These are phyloP conservation scores for Tinamus guttatus DNA, from an alignment of 2,113 vertebrate genomes.

Conservation along the genomic window DNA sequence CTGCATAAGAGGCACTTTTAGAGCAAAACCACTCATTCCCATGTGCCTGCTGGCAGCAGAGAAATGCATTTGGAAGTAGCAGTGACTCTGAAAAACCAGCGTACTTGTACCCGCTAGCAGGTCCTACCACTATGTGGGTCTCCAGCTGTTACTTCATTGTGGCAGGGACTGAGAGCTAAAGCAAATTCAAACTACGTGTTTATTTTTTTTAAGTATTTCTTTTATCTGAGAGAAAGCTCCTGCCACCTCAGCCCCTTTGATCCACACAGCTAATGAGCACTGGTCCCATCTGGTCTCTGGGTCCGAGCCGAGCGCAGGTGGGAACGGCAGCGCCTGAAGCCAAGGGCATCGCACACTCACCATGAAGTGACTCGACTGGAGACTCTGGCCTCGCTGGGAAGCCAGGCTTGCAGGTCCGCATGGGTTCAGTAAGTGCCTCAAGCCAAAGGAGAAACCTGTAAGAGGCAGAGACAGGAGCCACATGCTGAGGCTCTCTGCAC, in stretches of 20 bases:
- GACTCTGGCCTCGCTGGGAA: neutral
- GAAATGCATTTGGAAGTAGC: neutral
- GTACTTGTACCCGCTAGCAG: neutral
- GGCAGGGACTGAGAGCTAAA: neutral
- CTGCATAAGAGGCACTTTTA: neutral
- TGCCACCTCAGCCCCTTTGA: neutral
- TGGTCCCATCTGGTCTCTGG: neutral
- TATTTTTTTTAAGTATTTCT: neutral
- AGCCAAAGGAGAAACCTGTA: neutral
- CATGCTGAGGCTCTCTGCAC: neutral
- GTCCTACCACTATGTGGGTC: neutral
- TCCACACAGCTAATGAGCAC: neutral
- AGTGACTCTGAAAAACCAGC: neutral
- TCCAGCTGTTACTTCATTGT: rapidly evolving
- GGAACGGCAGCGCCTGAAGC: too few relatives aligned
- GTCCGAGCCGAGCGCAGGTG: too few relatives aligned
- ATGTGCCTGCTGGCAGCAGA: neutral
- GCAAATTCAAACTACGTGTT: neutral
- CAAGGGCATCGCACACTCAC: too few relatives aligned
- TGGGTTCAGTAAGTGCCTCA: neutral
- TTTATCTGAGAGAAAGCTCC: neutral
- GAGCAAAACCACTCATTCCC: neutral
- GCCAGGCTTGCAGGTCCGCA: neutral
- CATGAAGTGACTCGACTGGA: neutral
- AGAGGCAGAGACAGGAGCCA: neutral